A percentile compares a stretch with the other conserved stretches of the same genome.
phyloP scores from a whole-genome alignment of 1,140 invertebrate genomes.

The Heterodera schachtii region DNA sequence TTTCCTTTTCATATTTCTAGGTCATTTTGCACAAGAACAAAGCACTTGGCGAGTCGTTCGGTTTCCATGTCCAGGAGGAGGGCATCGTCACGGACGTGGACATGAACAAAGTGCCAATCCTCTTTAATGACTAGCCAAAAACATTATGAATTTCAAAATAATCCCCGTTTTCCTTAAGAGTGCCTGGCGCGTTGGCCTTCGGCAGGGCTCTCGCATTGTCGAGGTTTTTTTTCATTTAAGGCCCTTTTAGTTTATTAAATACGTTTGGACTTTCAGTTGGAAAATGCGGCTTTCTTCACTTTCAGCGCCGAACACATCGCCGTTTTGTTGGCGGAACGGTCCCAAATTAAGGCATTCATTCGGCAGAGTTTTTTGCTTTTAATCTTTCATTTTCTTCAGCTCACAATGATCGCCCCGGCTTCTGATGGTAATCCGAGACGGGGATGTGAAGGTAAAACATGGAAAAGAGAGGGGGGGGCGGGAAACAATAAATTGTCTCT shows the following conservation, averaged over 20 bases:
- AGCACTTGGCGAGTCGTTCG: slow-evolving; percentile 76
- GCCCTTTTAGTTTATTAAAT: background rate
- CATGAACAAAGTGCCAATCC: slow-evolving; percentile 68
- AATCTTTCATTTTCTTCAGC: slow-evolving; percentile 64
- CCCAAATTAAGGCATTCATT: slow-evolving; percentile 72
- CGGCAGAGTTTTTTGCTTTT: too few species aligned
- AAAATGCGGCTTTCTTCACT: slow-evolving; percentile 84
- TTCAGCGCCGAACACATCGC: slow-evolving; percentile 90
- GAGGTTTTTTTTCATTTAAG: slow-evolving; percentile 71
- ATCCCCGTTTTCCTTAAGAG: slow-evolving; percentile 69
- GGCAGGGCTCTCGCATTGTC: slow-evolving; percentile 84
- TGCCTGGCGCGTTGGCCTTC: slow-evolving; percentile 84
- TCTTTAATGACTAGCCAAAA: background rate
- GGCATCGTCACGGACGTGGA: slow-evolving; percentile 92
- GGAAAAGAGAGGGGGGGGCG: background rate
- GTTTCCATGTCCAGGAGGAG: slow-evolving; percentile 92
- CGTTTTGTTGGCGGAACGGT: slow-evolving; percentile 85
- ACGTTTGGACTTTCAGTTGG: slow-evolving; percentile 71
- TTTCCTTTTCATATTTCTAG: background rate
- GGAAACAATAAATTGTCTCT: background rate
- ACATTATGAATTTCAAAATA: too few species aligned
- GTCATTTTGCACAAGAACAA: slow-evolving; percentile 33
- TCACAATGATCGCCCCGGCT: slow-evolving; percentile 80
- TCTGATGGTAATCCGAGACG: slow-evolving; percentile 74
- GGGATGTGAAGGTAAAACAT: slow-evolving; percentile 58